These are phyloP conservation scores for Microtus pennsylvanicus DNA, from an alignment of 2,113 vertebrate species.

Conservation along the genomic window DNA sequence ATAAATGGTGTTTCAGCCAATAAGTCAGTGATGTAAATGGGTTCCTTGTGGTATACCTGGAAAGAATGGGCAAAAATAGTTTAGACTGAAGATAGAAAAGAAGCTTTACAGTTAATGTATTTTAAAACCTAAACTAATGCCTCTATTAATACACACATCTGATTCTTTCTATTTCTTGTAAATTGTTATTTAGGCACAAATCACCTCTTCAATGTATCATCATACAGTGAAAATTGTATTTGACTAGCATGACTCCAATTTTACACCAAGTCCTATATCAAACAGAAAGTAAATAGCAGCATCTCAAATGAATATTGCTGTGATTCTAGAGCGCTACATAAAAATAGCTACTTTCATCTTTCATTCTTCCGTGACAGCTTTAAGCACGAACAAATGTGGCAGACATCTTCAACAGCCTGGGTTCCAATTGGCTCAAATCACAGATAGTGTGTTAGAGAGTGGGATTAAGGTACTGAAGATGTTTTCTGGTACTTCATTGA, in stretches of 20 bases:
- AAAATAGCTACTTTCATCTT: not conserved
- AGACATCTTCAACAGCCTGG: not conserved
- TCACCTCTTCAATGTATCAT: not conserved
- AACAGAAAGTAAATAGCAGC: not conserved
- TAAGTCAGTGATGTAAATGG: not conserved
- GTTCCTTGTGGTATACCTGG: not conserved
- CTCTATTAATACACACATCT: not conserved
- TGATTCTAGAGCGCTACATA: not conserved
- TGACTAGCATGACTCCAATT: no score
- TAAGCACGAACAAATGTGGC: not conserved
- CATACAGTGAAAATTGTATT: not conserved
- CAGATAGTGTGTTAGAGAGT: not conserved
- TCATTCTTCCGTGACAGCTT: not conserved
- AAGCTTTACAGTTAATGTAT: not conserved
- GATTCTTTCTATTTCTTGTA: not conserved
- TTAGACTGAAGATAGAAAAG: not conserved
- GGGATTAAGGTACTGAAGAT: not conserved
- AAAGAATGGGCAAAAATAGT: not conserved
- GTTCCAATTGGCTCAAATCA: not conserved
- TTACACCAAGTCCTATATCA: not conserved
- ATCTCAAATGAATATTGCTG: not conserved
- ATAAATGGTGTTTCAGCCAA: not conserved
- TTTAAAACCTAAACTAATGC: not conserved
- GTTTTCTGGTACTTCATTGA: not conserved
- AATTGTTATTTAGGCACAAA: not conserved